These are phyloP conservation scores for Ceratotherium simum DNA, from an alignment of 2,113 vertebrate species.

Conservation along the genomic window DNA sequence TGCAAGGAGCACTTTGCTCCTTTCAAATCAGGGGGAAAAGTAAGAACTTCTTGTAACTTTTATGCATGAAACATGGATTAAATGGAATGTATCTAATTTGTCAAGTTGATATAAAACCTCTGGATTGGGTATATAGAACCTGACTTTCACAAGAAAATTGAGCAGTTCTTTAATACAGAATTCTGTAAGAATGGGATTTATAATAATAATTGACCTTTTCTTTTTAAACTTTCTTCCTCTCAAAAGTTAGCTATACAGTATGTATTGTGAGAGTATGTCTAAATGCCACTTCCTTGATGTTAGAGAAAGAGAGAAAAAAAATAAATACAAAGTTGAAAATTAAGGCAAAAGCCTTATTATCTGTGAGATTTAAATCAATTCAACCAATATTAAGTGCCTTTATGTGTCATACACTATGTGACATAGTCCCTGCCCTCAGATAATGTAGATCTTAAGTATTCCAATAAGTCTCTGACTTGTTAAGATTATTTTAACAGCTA, in stretches of 20 bases:
- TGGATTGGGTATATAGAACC: not conserved
- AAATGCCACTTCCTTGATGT: not conserved
- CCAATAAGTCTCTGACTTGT: conserved; percentile 1
- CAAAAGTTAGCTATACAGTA: not conserved
- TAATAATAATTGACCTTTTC: not conserved
- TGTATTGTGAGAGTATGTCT: not conserved
- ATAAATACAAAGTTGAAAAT: not conserved
- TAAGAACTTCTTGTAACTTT: not conserved
- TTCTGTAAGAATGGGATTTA: not conserved
- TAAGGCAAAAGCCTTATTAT: not conserved
- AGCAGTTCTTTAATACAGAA: not conserved
- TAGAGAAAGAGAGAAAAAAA: not conserved
- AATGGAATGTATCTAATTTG: conserved; percentile 45
- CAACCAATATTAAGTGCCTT: not conserved
- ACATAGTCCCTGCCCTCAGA: not conserved
- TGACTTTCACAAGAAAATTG: conserved; percentile 17
- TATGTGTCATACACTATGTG: not conserved
- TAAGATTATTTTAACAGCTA: conserved; percentile 25
- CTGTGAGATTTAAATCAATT: not conserved
- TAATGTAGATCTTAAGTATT: not conserved
- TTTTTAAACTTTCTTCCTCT: not conserved
- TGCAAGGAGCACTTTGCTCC: not conserved
- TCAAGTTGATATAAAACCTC: not conserved
- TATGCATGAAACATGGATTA: not conserved
- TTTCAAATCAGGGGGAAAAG: conserved; percentile 49